These are phyloP conservation scores for Drosophila percnosoma DNA, from an alignment of 2,888 invertebrate genomes.

Conservation along the genomic window DNA sequence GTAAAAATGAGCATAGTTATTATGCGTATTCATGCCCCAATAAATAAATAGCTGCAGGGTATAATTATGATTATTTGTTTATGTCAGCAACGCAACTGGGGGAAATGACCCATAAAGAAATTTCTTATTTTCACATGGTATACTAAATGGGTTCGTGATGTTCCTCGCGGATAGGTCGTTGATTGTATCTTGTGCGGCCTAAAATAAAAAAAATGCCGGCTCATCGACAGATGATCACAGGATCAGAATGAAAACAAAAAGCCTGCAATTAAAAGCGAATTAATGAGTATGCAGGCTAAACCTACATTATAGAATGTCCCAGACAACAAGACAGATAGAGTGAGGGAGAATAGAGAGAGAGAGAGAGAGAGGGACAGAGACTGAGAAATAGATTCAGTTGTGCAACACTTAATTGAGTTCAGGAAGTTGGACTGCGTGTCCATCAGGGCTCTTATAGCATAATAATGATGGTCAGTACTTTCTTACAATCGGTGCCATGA, in stretches of 20 bases:
- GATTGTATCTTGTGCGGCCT: constrained; percentile 1
- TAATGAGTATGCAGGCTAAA: constrained; percentile 46
- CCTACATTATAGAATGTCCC: neutral
- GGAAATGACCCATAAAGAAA: constrained; percentile 57
- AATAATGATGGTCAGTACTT: constrained; percentile 72
- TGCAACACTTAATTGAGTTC: neutral
- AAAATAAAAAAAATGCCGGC: constrained; percentile 34
- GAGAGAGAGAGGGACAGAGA: neutral
- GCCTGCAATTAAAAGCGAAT: constrained; percentile 76
- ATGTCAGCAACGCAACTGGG: constrained; percentile 17
- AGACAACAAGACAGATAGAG: neutral
- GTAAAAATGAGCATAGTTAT: neutral
- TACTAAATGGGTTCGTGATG: constrained; percentile 45
- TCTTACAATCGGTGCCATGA: constrained; percentile 51
- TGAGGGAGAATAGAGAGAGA: neutral
- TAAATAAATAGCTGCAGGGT: constrained; percentile 35
- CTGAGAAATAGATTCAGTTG: neutral
- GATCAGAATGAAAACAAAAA: constrained; percentile 26
- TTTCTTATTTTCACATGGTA: constrained; percentile 50
- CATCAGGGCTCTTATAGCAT: constrained; percentile 73
- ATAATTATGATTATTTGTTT: constrained; percentile 45
- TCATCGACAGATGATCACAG: constrained; percentile 52
- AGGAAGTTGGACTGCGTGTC: constrained; percentile 18
- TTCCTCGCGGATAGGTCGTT: constrained; percentile 36
- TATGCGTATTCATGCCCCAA: neutral